Percentiles rank a stretch among this genome's conserved stretches.
These are phyloP conservation scores for Misgurnus anguillicaudatus DNA, from an alignment of 2,113 vertebrate genomes.

Conservation along the genomic window DNA sequence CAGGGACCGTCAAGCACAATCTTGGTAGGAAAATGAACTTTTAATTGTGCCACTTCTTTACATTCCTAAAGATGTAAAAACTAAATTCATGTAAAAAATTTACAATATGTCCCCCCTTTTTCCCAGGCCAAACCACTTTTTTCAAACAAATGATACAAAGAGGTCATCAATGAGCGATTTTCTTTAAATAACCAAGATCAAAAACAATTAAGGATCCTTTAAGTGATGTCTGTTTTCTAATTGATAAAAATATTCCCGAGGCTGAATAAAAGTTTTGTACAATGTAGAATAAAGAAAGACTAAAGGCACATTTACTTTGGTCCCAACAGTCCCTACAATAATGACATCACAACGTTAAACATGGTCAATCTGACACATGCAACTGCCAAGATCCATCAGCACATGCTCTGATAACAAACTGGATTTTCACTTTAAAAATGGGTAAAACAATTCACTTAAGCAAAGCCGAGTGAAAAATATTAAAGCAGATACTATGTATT, in stretches of 20 bases:
- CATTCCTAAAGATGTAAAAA: constrained; percentile 93
- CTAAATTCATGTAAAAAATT: constrained; percentile 88
- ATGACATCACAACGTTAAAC: constrained; percentile 59
- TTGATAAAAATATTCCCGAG: constrained; percentile 71
- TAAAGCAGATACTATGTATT: constrained; percentile 80
- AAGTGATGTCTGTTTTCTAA: constrained; percentile 51
- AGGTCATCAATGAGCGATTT: constrained; percentile 10
- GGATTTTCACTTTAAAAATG: constrained; percentile 81
- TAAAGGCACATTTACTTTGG: constrained; percentile 98
- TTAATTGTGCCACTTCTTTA: constrained; percentile 91
- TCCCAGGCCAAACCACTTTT: constrained; percentile 73
- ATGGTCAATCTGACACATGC: constrained; percentile 81
- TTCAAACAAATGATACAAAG: constrained; percentile 69
- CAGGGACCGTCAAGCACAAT: constrained; percentile 59
- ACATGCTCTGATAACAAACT: constrained; percentile 86
- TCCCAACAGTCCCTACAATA: constrained; percentile 86
- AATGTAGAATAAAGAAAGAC: constrained; percentile 91
- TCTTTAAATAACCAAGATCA: constrained; percentile 50
- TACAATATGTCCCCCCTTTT: constrained; percentile 76
- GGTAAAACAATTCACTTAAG: constrained; percentile 81
- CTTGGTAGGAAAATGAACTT: constrained; percentile 90
- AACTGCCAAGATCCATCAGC: constrained; percentile 84
- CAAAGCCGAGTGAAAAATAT: constrained; percentile 79
- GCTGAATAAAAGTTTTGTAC: constrained; percentile 89
- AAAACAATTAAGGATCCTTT: constrained; percentile 58